Conservation (phyloP, 2,888 invertebrate species). For the Lapara coniferarum region DNA sequence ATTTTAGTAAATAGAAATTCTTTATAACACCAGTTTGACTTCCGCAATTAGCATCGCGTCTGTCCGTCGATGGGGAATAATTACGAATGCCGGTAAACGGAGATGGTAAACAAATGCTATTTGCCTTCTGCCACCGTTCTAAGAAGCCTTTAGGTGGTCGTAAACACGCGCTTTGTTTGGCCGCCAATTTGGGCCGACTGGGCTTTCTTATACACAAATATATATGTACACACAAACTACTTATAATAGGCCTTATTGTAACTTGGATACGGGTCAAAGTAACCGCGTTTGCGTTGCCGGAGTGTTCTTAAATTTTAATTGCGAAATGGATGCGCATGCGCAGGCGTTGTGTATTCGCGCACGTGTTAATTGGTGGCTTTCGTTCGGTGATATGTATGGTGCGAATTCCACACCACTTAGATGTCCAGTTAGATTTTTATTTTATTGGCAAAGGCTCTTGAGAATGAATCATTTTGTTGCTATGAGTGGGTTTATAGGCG, state of each 20-base stretch:
- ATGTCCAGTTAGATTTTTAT: constrained; percentile 30
- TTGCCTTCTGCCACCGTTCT: constrained; percentile 45
- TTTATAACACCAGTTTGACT: constrained; percentile 56
- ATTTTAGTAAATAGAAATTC: constrained; percentile 30
- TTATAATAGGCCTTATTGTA: constrained; percentile 43
- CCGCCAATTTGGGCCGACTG: constrained; percentile 70
- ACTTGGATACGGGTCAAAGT: constrained; percentile 33
- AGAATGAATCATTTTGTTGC: constrained; percentile 18
- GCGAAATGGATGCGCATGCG: constrained; percentile 61
- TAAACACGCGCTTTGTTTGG: constrained; percentile 76
- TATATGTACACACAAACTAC: constrained; percentile 34
- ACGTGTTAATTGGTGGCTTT: constrained; percentile 75
- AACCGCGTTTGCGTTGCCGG: constrained; percentile 40
- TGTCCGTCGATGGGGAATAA: constrained; percentile 49
- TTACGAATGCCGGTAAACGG: constrained; percentile 51
- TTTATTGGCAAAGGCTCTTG: not conserved
- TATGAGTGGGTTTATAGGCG: not conserved
- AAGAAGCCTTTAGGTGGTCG: constrained; percentile 78
- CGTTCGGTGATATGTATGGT: constrained; percentile 65
- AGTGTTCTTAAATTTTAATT: constrained; percentile 69
- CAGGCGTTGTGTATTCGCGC: constrained; percentile 63
- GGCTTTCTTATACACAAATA: constrained; percentile 52
- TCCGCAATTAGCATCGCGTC: constrained; percentile 59
- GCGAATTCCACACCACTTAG: constrained; percentile 58
- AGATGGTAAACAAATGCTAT: constrained; percentile 54